phyloP scores from a whole-genome alignment of 2,113 vertebrate genomes.

The Struthio camelus region DNA sequence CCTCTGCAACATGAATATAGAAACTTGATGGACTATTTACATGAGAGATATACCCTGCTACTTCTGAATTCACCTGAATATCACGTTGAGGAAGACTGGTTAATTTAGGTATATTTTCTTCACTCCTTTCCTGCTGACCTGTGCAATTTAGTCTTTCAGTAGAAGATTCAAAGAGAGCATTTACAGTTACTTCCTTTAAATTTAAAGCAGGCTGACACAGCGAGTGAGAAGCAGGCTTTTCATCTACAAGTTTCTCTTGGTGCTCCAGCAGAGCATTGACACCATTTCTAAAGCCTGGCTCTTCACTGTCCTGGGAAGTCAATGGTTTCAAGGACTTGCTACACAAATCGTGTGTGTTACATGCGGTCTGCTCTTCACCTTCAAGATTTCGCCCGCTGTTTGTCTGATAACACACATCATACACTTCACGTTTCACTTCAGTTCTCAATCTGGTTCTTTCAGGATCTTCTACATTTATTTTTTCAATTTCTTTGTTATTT shows the following conservation, averaged over 20 bases:
- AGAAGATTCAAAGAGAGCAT: background rate
- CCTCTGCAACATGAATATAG: slow-evolving; percentile 82
- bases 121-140: background rate
- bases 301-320: background rate
- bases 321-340: background rate
- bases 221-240: background rate
- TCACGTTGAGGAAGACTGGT: slow-evolving; percentile 66
- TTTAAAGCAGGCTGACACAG: background rate
- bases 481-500: background rate
- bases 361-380: background rate
- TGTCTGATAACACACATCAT: background rate
- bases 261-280: background rate
- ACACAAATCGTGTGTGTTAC: background rate
- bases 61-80: slow-evolving; percentile 66
- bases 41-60: slow-evolving; percentile 77
- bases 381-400: background rate
- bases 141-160: background rate
- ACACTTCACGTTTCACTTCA: background rate
- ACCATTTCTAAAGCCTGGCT: background rate
- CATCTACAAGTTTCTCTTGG: background rate
- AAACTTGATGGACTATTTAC: slow-evolving; percentile 73
- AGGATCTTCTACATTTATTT: background rate
- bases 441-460: background rate
- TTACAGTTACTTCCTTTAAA: background rate
- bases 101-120: slow-evolving; percentile 47